Percentiles rank a stretch among this genome's conserved stretches.
These are phyloP conservation scores for Eospalax fontanierii DNA, from an alignment of 2,797 vertebrate species.

Conservation along the genomic window DNA sequence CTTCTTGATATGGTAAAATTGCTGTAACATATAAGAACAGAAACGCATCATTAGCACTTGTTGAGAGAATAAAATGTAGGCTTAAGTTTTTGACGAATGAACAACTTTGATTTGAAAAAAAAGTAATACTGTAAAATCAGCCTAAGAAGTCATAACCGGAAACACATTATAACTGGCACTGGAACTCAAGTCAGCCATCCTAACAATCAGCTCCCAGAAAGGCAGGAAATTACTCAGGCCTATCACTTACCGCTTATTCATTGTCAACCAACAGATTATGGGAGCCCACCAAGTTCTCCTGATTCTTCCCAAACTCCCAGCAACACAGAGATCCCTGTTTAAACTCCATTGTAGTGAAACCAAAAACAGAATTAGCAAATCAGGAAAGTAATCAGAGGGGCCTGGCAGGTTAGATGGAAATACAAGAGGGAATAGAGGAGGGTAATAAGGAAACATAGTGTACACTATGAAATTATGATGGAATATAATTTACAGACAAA, in stretches of 20 bases:
- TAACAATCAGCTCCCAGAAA: no score
- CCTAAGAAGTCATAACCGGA: background rate
- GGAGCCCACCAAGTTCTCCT: no score
- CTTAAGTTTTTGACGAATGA: background rate
- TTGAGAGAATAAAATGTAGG: background rate
- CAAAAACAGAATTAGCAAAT: background rate
- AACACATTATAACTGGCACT: background rate
- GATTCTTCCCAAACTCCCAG: no score
- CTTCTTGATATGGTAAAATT: slow-evolving; percentile 63
- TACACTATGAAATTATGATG: background rate
- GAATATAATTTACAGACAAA: background rate
- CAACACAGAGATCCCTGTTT: no score
- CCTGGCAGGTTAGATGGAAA: background rate
- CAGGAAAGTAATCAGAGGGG: accelerated
- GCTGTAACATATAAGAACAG: slow-evolving; percentile 35
- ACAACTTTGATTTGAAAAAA: slow-evolving; percentile 23
- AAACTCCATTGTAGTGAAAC: background rate
- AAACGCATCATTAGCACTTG: background rate
- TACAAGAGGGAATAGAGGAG: background rate
- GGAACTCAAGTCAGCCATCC: no score
- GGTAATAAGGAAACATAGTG: background rate
- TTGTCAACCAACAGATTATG: no score
- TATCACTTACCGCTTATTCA: no score
- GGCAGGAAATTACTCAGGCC: no score
- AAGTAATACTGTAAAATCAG: slow-evolving; percentile 57